phyloP scores from a whole-genome alignment of 2,888 invertebrate genomes.

The Noctua janthina region DNA sequence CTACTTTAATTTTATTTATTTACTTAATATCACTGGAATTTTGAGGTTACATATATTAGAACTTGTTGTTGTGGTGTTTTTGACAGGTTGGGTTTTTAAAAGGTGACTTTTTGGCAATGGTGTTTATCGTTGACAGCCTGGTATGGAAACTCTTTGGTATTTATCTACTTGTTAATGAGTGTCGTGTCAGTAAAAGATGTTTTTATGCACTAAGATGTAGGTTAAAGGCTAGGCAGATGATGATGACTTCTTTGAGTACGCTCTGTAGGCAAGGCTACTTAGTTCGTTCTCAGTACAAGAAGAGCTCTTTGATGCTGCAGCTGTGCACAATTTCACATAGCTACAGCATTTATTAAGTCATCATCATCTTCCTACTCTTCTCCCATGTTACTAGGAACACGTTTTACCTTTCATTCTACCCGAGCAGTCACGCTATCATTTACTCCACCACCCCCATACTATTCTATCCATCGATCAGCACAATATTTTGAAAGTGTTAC shows the following conservation, averaged over 20 bases:
- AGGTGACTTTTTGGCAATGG: not conserved
- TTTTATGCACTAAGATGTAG: not conserved
- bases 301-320: not conserved
- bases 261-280: too few species aligned
- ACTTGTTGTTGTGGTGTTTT: conserved; percentile 46
- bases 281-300: too few species aligned
- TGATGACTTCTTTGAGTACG: too few species aligned
- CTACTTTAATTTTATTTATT: not conserved
- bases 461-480: too few species aligned
- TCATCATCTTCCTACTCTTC: too few species aligned
- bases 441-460: not conserved
- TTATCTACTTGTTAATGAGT: not conserved
- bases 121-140: not conserved
- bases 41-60: conserved; percentile 33
- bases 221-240: not conserved
- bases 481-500: too few species aligned
- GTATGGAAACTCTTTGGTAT: not conserved
- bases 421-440: not conserved
- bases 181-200: not conserved
- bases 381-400: not conserved
- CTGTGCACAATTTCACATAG: not conserved
- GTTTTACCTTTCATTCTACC: too few species aligned
- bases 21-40: conserved; percentile 40
- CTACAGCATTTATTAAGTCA: not conserved
- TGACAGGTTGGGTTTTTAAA: conserved; percentile 44